Evolutionary conservation across 1,140 invertebrate genomes (phyloP).

Genomic region (Epicauta chinensis): DNA sequence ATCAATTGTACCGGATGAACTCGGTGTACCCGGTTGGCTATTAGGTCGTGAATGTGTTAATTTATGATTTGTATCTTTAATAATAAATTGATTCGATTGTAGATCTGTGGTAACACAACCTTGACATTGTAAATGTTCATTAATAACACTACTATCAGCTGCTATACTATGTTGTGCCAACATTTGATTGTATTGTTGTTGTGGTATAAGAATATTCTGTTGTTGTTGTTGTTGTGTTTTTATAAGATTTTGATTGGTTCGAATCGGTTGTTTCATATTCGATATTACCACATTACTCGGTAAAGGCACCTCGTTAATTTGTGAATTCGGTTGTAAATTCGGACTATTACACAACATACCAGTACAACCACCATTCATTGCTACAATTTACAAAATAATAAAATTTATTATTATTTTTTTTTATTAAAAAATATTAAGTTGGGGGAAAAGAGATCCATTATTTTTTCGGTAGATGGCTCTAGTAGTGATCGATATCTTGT

Average conservation of each 20-base stretch:
- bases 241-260: slow-evolving; percentile 22
- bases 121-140: slow-evolving; percentile 42
- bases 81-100: slow-evolving; percentile 20
- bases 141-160: slow-evolving; percentile 51
- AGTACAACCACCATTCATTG: slow-evolving; percentile 41
- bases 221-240: slow-evolving; percentile 9
- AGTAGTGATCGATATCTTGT: too few species aligned
- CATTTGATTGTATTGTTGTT: slow-evolving; percentile 25
- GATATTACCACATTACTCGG: slow-evolving; percentile 42
- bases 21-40: slow-evolving; percentile 45
- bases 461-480: too few species aligned
- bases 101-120: slow-evolving; percentile 36
- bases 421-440: too few species aligned
- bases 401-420: slow-evolving; percentile 1
- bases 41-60: slow-evolving; percentile 26
- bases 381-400: slow-evolving; percentile 17
- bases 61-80: slow-evolving; percentile 27
- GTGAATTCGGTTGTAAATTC: slow-evolving; percentile 25
- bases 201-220: slow-evolving; percentile 10
- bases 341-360: slow-evolving; percentile 41
- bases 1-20: slow-evolving; percentile 49
- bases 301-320: slow-evolving; percentile 42
- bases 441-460: too few species aligned
- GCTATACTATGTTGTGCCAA: slow-evolving; percentile 39
- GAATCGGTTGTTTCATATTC: slow-evolving; percentile 26